phyloP scores from a whole-genome alignment of 2,888 invertebrate species.

The Ophion ellenae region DNA sequence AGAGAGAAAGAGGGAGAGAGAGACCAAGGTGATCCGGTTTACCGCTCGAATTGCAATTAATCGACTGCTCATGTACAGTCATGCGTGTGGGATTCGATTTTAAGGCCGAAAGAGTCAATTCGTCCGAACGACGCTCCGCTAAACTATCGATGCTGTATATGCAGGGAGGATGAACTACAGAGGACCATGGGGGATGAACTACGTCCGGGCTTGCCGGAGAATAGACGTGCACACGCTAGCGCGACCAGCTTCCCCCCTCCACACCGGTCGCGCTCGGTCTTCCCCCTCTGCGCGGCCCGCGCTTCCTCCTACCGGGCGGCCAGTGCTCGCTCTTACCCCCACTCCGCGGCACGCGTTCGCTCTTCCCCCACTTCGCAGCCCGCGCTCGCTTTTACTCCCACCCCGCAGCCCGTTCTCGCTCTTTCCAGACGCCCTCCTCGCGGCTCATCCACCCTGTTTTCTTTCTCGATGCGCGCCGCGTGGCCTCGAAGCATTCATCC shows the following conservation, averaged over 20 bases:
- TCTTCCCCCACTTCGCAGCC: not conserved
- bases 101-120: constrained; percentile 66
- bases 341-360: constrained; percentile 15
- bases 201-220: constrained; percentile 50
- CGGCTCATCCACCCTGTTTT: constrained; percentile 3
- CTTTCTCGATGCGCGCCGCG: constrained; percentile 49
- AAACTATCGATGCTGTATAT: constrained; percentile 35
- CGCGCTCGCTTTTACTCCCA: too few relatives aligned
- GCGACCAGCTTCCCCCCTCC: constrained; percentile 9
- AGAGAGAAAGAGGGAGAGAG: constrained; percentile 19
- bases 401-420: not conserved
- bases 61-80: constrained; percentile 60
- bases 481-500: constrained; percentile 69
- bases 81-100: constrained; percentile 68
- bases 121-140: constrained; percentile 46
- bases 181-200: constrained; percentile 44
- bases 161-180: constrained; percentile 25
- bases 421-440: too few relatives aligned
- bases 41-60: constrained; percentile 68
- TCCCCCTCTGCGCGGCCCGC: too few relatives aligned
- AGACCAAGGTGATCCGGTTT: constrained; percentile 55
- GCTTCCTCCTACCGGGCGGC: not conserved
- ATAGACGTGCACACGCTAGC: constrained; percentile 26
- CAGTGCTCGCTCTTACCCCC: constrained; percentile 28
- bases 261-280: constrained; percentile 14